phyloP scores from a whole-genome alignment of 2,888 invertebrate species.

The Steinernema hermaphroditum region DNA sequence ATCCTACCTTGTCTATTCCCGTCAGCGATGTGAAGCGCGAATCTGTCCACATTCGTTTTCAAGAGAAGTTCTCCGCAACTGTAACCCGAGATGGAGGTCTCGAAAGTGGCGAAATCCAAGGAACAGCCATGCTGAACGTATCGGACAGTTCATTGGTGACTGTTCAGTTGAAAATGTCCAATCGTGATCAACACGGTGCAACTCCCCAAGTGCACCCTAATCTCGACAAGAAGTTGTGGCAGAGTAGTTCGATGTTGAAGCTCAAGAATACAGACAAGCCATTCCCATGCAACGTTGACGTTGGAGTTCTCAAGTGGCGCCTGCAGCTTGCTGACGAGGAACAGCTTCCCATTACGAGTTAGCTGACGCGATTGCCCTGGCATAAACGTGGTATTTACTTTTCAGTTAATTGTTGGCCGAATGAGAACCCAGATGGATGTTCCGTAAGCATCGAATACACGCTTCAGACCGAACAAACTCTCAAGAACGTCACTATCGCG shows the following conservation, averaged over 20 bases:
- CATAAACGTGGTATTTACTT: conserved; percentile 36
- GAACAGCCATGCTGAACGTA: conserved; percentile 85
- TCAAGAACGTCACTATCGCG: conserved; percentile 85
- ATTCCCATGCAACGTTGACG: conserved; percentile 86
- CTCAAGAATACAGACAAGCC: conserved; percentile 89
- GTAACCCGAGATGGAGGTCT: conserved; percentile 94
- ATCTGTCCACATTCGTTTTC: conserved; percentile 36
- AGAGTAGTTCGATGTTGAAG: conserved; percentile 78
- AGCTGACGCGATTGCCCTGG: conserved; percentile 55
- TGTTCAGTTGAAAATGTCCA: conserved; percentile 82
- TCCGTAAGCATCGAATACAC: conserved; percentile 95
- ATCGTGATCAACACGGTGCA: conserved; percentile 70
- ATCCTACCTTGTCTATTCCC: not conserved
- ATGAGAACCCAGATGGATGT: conserved; percentile 84
- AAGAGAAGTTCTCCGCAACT: conserved; percentile 71
- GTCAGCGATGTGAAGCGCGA: conserved; percentile 23
- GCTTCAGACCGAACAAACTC: conserved; percentile 81
- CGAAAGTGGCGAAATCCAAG: conserved; percentile 78
- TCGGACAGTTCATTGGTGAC: conserved; percentile 84
- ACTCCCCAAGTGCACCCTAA: conserved; percentile 84
- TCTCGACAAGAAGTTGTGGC: conserved; percentile 87
- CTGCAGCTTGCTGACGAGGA: conserved; percentile 81
- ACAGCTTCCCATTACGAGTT: conserved; percentile 83
- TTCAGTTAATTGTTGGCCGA: conserved; percentile 96
- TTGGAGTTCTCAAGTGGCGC: conserved; percentile 95